Evolutionary conservation across 2,888 invertebrate genomes (phyloP).

Genomic region (Teinopalpus imperialis): DNA sequence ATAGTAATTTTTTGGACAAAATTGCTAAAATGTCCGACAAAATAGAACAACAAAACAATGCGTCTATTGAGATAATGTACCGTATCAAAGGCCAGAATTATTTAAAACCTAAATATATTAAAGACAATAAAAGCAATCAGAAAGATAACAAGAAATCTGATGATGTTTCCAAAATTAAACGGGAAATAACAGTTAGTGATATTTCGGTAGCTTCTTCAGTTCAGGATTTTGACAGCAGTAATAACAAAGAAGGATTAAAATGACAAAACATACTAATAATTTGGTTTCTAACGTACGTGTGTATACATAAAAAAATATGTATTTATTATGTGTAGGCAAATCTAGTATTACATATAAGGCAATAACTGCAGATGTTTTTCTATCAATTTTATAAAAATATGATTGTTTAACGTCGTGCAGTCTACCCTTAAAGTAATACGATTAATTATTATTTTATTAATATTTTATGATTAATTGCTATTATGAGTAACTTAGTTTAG

Average conservation of each 20-base stretch:
- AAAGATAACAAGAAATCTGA: neutral
- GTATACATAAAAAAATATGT: too few species aligned
- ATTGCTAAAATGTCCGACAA: constrained; percentile 50
- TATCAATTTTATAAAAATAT: too few species aligned
- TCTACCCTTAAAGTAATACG: too few species aligned
- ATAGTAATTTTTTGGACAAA: constrained; percentile 34
- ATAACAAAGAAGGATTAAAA: neutral
- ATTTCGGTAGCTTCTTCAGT: neutral
- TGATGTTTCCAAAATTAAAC: constrained; percentile 4
- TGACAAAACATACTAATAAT: too few species aligned
- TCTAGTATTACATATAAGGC: too few species aligned
- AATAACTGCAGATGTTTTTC: too few species aligned
- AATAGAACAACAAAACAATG: constrained; percentile 59
- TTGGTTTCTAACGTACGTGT: too few species aligned
- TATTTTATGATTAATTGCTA: too few species aligned
- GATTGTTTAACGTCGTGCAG: too few species aligned
- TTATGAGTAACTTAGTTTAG: too few species aligned
- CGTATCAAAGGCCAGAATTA: constrained; percentile 32
- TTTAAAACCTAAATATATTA: neutral
- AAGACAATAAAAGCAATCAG: neutral
- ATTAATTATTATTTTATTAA: too few species aligned
- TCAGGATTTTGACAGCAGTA: neutral
- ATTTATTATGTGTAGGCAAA: too few species aligned
- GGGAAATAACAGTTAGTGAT: constrained; percentile 7
- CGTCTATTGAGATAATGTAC: constrained; percentile 50